Conservation (phyloP, 2,113 vertebrate species). For the Rhabdornis inornatus region DNA sequence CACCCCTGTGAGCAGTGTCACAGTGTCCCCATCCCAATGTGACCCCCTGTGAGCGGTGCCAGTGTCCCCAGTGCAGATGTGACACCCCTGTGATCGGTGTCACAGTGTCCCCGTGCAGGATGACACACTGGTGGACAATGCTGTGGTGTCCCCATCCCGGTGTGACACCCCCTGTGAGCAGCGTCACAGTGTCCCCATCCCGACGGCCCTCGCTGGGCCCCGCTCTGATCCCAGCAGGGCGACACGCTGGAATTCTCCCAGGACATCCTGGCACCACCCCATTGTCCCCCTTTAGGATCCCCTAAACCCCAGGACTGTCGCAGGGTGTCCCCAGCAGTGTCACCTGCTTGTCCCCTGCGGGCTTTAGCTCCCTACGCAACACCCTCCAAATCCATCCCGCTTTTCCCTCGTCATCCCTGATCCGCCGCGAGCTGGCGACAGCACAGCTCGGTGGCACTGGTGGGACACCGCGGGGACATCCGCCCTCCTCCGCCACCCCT, state of each 20-base stretch:
- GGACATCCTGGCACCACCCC: accelerated
- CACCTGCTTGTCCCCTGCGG: neutral
- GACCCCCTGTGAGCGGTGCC: too few species aligned
- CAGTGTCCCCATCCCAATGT: neutral
- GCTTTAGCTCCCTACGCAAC: neutral
- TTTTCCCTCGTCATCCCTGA: neutral
- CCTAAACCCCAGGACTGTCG: too few species aligned
- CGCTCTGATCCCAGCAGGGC: neutral
- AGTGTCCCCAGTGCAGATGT: too few species aligned
- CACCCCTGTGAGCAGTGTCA: too few species aligned
- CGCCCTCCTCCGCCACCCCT: neutral
- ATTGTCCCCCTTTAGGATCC: too few species aligned
- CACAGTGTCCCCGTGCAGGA: too few species aligned
- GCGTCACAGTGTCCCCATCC: neutral
- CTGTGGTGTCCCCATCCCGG: too few species aligned
- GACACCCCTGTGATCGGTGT: too few species aligned
- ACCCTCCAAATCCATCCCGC: neutral
- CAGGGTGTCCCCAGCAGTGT: neutral
- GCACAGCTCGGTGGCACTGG: neutral
- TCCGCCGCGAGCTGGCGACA: neutral
- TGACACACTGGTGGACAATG: too few species aligned
- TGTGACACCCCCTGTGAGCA: neutral
- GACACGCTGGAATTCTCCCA: too few species aligned
- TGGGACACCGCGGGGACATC: neutral
- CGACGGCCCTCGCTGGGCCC: neutral